Evolutionary conservation across 1,140 invertebrate genomes (phyloP).

Genomic region (Pemphigus obesinymphae): DNA sequence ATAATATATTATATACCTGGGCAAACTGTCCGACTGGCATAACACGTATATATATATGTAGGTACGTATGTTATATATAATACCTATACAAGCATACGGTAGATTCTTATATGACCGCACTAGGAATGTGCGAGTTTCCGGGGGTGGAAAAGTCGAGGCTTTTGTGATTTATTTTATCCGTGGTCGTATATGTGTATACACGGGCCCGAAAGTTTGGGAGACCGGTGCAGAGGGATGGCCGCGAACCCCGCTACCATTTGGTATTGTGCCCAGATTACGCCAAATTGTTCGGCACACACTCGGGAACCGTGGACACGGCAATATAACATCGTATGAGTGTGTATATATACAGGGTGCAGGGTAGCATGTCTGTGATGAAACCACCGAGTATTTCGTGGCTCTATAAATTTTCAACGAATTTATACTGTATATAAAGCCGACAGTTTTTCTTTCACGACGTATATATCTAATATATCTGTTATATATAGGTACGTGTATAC

Average conservation of each 20-base stretch:
- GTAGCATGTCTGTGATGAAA: not conserved
- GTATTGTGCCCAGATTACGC: constrained; percentile 40
- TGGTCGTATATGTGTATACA: not conserved
- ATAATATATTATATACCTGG: no score
- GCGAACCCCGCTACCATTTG: not conserved
- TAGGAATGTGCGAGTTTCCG: not conserved
- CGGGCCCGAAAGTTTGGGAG: not conserved
- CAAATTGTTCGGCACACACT: constrained; percentile 28
- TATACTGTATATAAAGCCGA: no score
- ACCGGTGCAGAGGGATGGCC: not conserved
- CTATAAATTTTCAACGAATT: no score
- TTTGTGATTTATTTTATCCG: constrained; percentile 22
- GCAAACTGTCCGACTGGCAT: no score
- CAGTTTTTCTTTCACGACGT: no score
- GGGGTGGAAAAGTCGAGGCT: not conserved
- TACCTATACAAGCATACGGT: not conserved
- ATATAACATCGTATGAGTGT: not conserved
- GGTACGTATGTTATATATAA: not conserved
- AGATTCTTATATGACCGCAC: not conserved
- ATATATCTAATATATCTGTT: no score
- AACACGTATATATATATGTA: not conserved
- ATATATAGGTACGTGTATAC: no score
- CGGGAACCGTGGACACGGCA: not conserved
- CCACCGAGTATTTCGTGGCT: no score
- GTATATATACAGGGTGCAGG: not conserved